Conservation (phyloP, 2,113 vertebrate species). For the Zosterops pallidus region DNA sequence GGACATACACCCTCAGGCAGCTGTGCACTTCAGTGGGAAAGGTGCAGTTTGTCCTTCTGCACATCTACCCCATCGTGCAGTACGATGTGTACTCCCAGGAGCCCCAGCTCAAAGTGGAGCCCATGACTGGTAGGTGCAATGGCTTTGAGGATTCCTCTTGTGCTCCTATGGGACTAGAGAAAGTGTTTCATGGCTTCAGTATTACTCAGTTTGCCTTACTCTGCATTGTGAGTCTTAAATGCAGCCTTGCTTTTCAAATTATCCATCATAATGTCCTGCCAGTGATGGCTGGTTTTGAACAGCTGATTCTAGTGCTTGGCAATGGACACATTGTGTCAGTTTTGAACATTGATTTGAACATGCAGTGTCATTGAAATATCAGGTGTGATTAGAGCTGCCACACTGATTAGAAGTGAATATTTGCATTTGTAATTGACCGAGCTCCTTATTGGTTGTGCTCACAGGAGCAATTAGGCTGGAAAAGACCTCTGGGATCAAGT, state of each 20-base stretch:
- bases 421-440: background rate
- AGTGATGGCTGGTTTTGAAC: background rate
- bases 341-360: background rate
- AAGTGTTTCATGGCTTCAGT: background rate
- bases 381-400: background rate
- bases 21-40: conserved; percentile 85
- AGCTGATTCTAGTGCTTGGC: background rate
- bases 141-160: background rate
- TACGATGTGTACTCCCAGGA: conserved; percentile 98
- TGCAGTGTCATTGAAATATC: background rate
- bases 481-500: background rate
- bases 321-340: background rate
- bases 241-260: background rate
- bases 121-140: conserved; percentile 83
- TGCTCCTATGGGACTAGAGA: background rate
- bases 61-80: conserved; percentile 90
- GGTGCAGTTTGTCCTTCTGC: conserved; percentile 89
- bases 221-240: background rate
- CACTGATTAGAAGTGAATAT: background rate
- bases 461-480: background rate
- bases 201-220: background rate
- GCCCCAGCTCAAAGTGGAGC: conserved; percentile 93
- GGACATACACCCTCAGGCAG: conserved; percentile 92
- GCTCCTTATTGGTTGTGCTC: background rate
- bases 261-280: background rate